Evolutionary conservation across 2,888 invertebrate species (phyloP), one percentile per base, ranked within the genome.

Genomic region (Merodon equestris): DNA sequence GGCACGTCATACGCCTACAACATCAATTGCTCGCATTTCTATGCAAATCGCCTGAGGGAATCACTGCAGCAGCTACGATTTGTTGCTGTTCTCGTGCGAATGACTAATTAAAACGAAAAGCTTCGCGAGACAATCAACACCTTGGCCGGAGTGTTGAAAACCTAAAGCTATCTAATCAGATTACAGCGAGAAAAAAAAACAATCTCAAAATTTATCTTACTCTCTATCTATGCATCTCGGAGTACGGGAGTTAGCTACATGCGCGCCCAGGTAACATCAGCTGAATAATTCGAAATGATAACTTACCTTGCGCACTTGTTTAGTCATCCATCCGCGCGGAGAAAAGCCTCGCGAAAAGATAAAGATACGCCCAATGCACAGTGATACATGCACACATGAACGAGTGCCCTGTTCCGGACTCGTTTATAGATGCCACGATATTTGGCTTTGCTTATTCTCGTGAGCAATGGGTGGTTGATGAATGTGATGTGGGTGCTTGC

Each of bases 1-100:
- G 36, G 64, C 75, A 64, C 61, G 66, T 44, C 51, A 53, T 57
- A 72, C 77, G 72, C 77, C 77, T 45, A 77, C 77, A 61, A 77
- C 58, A 63, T 48, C 67, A 73, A 72, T 72, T 72, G 77, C 72
- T 63, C 53, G 67, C 67, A 71, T 63, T 63, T 72, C 63, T 67
- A 77, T 77, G 77, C 77, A 77, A 77, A 77, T 77, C 53, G 38
- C 10, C n/a, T 40, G 34, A 18, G 44, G 27, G 27, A 27, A 53
- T 3, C 40, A 40, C 10, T 40, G 40, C 19, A 13, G 13, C 10
- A 1, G 18, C 34, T 3, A 44, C 13, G 36, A 45, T 12, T 14
- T 51, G 13, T 27, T 27, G 27, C 7, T 27, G 27, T 27, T 4
- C 27, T 27, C 27, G 36, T 38, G 53, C 9, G 53, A 44, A 56